Base-by-base conservation (phyloP, 1,140 invertebrate species). In the Listronotus oregonensis region DNA sequence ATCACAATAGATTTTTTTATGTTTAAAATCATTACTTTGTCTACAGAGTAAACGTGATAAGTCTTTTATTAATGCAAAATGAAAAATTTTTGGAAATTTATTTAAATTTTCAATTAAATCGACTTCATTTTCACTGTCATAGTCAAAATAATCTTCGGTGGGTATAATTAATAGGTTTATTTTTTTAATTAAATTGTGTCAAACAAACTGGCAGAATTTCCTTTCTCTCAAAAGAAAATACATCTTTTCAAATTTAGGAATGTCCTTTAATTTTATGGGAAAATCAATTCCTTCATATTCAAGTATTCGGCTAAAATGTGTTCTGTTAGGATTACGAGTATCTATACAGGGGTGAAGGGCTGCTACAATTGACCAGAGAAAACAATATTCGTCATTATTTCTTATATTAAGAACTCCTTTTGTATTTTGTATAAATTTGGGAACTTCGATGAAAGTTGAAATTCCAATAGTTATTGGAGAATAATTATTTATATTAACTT, bases 1-100 rank as follows among this genome's bases (percentile, higher is more conserved):
- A 52, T 71, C 65, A 64, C 72, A 75, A 14, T 71, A 64, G 10
- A 50, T 67, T 54, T 69, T n/a, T 56, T 50, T 39, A 62, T 58
- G 27, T 12, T 27, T 58, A 46, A 39, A 10, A 55, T 65, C 47
- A 27, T 27, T 27, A 15, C 66, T 69, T 47, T 64, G 56, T 32
- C 8, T 39, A 14, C 43, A 61, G 18, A 66, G 6, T 21, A 73
- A 47, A 11, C 68, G 54, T 6, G 65, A 71, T 27, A 72, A 21
- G 42, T 70, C 49, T 55, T 71, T 69, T 17, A 69, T 68, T 43
- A 64, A 62, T 32, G 39, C 63, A 66, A 62, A 69, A 58, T 67
- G 64, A 65, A 39, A 63, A 46, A 63, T 17, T 31, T n/a, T 8
- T 61, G 40, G 14, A 50, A 12, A 61, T 62, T 18, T 14, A 12